phyloP scores from a whole-genome alignment of 2,113 vertebrate species.

The Caracal caracal region DNA sequence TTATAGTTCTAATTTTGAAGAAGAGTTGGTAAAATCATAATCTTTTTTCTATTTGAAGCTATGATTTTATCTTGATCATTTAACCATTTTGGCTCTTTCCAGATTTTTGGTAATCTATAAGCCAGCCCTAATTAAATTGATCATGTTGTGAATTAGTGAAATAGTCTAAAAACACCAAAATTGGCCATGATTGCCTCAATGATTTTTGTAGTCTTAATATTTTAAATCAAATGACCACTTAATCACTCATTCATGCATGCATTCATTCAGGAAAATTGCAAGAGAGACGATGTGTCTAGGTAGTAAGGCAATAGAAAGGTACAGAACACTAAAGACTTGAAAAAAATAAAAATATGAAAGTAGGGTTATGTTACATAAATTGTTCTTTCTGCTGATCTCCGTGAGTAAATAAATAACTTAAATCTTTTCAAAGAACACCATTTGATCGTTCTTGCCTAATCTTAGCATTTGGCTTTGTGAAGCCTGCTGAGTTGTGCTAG shows the following conservation, averaged over 20 bases:
- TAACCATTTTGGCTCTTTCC: background rate
- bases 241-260: background rate
- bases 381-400: background rate
- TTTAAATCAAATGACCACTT: background rate
- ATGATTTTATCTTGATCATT: background rate
- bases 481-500: conserved; percentile 56
- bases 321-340: background rate
- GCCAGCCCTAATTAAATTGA: background rate
- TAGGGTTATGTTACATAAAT: background rate
- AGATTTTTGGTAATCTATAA: background rate
- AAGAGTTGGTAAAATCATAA: conserved; percentile 12
- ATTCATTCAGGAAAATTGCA: background rate
- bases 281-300: background rate
- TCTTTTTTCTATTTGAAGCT: background rate
- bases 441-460: background rate
- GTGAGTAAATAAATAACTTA: background rate
- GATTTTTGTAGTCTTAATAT: background rate
- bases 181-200: background rate
- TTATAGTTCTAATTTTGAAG: background rate
- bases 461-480: conserved; percentile 37
- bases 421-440: conserved; percentile 44
- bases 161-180: conserved; percentile 15
- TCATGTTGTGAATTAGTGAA: background rate
- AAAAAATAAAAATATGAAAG: background rate
- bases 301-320: background rate